phyloP scores from a whole-genome alignment of 2,888 invertebrate genomes.

The Netelia inedita region DNA sequence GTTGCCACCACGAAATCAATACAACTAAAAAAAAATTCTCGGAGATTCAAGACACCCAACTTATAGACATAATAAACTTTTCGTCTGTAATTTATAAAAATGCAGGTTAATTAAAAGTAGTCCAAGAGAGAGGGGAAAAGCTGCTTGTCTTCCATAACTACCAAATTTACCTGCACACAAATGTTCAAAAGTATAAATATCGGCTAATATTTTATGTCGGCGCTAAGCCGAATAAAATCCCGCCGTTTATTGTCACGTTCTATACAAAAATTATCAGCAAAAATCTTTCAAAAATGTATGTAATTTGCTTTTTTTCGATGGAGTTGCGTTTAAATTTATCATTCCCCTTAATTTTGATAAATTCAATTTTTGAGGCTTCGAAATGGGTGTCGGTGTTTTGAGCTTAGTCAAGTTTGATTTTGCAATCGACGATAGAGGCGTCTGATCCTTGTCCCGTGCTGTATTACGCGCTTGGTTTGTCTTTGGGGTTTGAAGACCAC shows the following conservation, averaged over 20 bases:
- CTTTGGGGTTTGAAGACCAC: conserved; percentile 52
- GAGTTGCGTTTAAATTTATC: conserved; percentile 71
- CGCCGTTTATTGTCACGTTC: conserved; percentile 35
- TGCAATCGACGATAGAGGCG: conserved; percentile 46
- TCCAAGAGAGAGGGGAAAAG: too few species aligned
- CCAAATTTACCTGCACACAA: neutral
- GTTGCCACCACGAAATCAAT: too few species aligned
- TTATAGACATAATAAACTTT: too few species aligned
- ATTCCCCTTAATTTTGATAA: conserved; percentile 77
- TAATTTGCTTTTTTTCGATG: conserved; percentile 76
- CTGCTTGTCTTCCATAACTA: too few species aligned
- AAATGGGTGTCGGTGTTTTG: conserved; percentile 68
- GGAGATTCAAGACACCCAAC: too few species aligned
- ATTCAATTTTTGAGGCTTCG: conserved; percentile 77
- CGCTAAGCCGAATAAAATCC: conserved; percentile 2
- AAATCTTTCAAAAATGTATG: conserved; percentile 80
- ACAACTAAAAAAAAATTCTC: too few species aligned
- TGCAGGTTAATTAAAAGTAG: too few species aligned
- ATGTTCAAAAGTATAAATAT: conserved; percentile 1
- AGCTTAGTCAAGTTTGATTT: conserved; percentile 53
- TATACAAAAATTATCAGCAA: conserved; percentile 52
- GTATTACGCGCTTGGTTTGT: conserved; percentile 29
- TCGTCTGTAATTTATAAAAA: too few species aligned
- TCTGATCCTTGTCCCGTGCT: conserved; percentile 30
- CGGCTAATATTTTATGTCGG: neutral